Evolutionary conservation across 1,140 invertebrate species (phyloP).

Genomic region (Cotesia vestalis): DNA sequence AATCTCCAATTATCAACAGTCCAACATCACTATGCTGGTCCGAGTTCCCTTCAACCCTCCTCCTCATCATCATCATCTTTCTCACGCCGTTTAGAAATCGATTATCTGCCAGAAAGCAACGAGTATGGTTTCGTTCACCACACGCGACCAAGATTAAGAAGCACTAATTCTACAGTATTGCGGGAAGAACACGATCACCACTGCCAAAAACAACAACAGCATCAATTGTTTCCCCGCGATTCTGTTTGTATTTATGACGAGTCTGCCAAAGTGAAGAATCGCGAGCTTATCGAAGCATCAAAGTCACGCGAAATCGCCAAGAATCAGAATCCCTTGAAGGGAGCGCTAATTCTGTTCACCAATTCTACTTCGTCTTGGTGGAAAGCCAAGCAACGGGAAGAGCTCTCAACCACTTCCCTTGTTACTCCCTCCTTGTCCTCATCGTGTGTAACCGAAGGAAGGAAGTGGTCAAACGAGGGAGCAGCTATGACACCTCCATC

Average conservation of each 20-base stretch:
- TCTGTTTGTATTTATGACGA: slow-evolving; percentile 26
- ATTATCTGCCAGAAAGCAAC: slow-evolving; percentile 47
- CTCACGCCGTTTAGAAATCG: slow-evolving; percentile 21
- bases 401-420: slow-evolving; percentile 41
- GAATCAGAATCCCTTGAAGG: slow-evolving; percentile 55
- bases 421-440: slow-evolving; percentile 22
- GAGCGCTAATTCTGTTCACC: slow-evolving; percentile 60
- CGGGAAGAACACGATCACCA: slow-evolving; percentile 45
- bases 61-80: slow-evolving; percentile 19
- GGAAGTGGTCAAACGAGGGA: slow-evolving; percentile 45
- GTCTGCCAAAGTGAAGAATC: slow-evolving; percentile 44
- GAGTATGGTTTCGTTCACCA: slow-evolving; percentile 62
- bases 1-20: slow-evolving; percentile 46
- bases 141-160: slow-evolving; percentile 60
- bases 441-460: slow-evolving; percentile 28
- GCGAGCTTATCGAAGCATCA: slow-evolving; percentile 40
- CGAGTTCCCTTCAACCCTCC: slow-evolving; percentile 54
- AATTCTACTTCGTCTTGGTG: slow-evolving; percentile 62
- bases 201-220: slow-evolving; percentile 40
- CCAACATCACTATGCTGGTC: slow-evolving; percentile 46
- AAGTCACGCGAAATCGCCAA: slow-evolving; percentile 41
- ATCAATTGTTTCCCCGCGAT: slow-evolving; percentile 43
- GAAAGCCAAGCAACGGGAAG: slow-evolving; percentile 61
- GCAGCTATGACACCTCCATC: slow-evolving; percentile 52
- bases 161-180: slow-evolving; percentile 58